Evolutionary conservation across 2,888 invertebrate genomes (phyloP).

Genomic region (Amphipoea oculea): DNA sequence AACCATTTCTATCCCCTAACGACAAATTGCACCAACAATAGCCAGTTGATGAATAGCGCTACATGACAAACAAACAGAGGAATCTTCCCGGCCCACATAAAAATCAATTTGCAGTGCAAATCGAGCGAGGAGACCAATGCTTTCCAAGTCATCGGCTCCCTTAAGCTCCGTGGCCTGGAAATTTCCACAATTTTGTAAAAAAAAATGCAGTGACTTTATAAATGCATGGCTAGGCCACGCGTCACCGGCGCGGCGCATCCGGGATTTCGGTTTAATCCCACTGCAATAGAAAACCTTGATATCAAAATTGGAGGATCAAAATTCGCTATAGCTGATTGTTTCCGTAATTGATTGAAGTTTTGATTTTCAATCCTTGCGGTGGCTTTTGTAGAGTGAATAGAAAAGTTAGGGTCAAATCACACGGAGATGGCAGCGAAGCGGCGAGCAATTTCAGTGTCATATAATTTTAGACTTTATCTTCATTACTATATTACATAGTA

Average conservation of each 20-base stretch:
- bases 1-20: constrained; percentile 30
- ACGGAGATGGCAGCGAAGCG: too few relatives aligned
- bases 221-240: constrained; percentile 68
- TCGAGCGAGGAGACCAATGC: constrained; percentile 87
- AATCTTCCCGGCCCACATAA: constrained; percentile 78
- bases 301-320: constrained; percentile 46
- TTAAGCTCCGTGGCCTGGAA: constrained; percentile 85
- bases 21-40: constrained; percentile 38
- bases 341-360: constrained; percentile 42
- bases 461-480: too few relatives aligned
- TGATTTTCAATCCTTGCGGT: constrained; percentile 10
- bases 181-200: constrained; percentile 81
- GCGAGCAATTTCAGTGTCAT: too few relatives aligned
- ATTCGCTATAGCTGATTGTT: constrained; percentile 39
- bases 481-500: too few relatives aligned
- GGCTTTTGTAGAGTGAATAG: neutral
- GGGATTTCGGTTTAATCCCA: constrained; percentile 65
- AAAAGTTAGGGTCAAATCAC: too few relatives aligned
- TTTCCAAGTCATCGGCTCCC: constrained; percentile 87
- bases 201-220: constrained; percentile 72
- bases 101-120: constrained; percentile 89
- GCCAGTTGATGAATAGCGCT: constrained; percentile 40
- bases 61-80: constrained; percentile 55
- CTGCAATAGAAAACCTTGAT: constrained; percentile 58
- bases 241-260: constrained; percentile 55